Evolutionary conservation across 2,113 vertebrate genomes (phyloP).

Genomic region (Lagopus leucura): DNA sequence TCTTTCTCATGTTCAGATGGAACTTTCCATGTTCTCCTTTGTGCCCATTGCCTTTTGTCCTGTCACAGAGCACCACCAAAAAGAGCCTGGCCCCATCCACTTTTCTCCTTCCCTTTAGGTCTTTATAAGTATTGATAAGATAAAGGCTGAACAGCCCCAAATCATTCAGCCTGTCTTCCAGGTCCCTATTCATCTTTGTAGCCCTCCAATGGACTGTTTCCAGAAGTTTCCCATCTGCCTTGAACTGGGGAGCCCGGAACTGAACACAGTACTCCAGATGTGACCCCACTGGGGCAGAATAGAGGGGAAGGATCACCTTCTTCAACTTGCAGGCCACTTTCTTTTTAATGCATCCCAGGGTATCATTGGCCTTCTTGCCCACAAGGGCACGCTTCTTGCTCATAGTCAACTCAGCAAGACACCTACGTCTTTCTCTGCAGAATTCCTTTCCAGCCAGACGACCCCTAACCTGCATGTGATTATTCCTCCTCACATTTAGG

Average conservation of each 20-base stretch:
- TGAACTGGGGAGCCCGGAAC: not conserved
- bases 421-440: no score
- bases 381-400: no score
- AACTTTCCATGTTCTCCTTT: not conserved
- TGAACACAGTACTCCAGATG: not conserved
- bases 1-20: not conserved
- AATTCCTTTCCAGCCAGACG: not conserved
- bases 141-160: no score
- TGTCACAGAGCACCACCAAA: not conserved
- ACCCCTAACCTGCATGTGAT: not conserved
- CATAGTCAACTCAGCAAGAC: no score
- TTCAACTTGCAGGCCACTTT: not conserved
- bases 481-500: not conserved
- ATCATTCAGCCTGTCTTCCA: not conserved
- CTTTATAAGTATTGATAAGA: not conserved
- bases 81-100: not conserved
- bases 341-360: not conserved
- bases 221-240: not conserved
- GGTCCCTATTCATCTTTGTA: not conserved
- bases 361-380: no score
- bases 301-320: not conserved
- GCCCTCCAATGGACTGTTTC: not conserved
- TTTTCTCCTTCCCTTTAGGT: not conserved
- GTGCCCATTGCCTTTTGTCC: not conserved
- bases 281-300: not conserved